phyloP scores from a whole-genome alignment of 2,797 vertebrate species.

The Philypnodon macrostomus region DNA sequence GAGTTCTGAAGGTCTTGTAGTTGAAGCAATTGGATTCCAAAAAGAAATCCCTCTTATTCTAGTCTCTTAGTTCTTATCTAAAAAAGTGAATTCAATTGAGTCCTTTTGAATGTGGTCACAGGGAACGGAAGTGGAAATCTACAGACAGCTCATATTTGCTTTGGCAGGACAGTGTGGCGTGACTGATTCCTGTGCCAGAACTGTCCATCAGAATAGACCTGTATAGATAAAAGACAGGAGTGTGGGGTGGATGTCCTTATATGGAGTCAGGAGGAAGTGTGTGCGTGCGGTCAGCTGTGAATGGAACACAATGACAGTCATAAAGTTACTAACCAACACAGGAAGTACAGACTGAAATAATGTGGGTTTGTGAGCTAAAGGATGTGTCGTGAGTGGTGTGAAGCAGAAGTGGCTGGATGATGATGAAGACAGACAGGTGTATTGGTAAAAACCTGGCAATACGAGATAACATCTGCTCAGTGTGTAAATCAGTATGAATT shows the following conservation, averaged over 20 bases:
- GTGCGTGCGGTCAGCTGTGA: conserved; percentile 14
- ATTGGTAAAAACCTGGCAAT: too few relatives aligned
- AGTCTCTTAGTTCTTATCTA: conserved; percentile 22
- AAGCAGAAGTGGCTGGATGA: not conserved
- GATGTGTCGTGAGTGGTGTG: conserved; percentile 19
- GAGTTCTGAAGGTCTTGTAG: too few relatives aligned
- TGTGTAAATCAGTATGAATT: too few relatives aligned
- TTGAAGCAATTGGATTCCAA: not conserved
- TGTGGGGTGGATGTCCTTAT: conserved; percentile 13
- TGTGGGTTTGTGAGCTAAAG: conserved; percentile 9
- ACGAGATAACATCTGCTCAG: too few relatives aligned
- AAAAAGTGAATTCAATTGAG: conserved; percentile 35
- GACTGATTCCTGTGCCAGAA: conserved; percentile 47
- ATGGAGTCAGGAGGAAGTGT: conserved; percentile 10
- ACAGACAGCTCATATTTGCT: conserved; percentile 46
- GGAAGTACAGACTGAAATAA: conserved; percentile 27
- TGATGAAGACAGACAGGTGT: too few relatives aligned
- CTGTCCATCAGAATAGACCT: conserved; percentile 31
- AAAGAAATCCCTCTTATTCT: conserved; percentile 23
- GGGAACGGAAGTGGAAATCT: conserved; percentile 23
- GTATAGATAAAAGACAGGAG: conserved; percentile 42
- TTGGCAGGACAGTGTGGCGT: conserved; percentile 38
- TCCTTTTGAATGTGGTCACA: conserved; percentile 24
- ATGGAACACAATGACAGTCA: conserved; percentile 9
- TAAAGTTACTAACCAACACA: conserved; percentile 16